These are phyloP conservation scores for Dufourea novaeangliae DNA, from an alignment of 1,140 invertebrate species.

Conservation along the genomic window DNA sequence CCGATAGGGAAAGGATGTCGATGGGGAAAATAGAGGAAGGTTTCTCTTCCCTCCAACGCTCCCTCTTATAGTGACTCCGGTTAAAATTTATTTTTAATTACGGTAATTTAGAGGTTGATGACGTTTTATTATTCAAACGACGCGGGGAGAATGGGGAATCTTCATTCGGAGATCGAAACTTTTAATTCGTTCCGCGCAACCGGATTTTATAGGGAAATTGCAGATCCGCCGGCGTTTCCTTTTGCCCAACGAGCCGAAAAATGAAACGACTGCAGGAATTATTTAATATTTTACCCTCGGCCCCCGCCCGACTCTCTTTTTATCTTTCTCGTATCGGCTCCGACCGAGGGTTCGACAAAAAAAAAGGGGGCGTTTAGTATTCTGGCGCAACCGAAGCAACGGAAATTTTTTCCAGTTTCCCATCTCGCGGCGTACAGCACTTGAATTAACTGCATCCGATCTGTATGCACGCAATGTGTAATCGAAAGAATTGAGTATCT, in stretches of 20 bases:
- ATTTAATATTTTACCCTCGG: constrained; percentile 24
- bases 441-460: constrained; percentile 43
- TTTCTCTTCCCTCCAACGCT: neutral
- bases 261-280: constrained; percentile 25
- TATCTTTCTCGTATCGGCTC: neutral
- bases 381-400: neutral
- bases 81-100: constrained; percentile 14
- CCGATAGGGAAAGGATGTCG: constrained; percentile 54
- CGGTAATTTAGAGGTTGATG: neutral
- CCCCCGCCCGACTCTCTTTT: neutral
- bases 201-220: constrained; percentile 11
- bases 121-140: constrained; percentile 13
- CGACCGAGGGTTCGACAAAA: neutral
- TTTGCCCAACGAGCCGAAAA: constrained; percentile 2
- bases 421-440: constrained; percentile 5
- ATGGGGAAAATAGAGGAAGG: constrained; percentile 17
- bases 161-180: constrained; percentile 25
- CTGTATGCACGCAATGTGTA: constrained; percentile 33
- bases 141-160: neutral
- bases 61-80: neutral
- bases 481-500: constrained; percentile 50
- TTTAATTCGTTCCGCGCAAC: constrained; percentile 25
- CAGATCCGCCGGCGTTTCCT: neutral
- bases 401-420: constrained; percentile 7
- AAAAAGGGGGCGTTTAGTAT: constrained; percentile 8